A percentile compares a stretch with the other conserved stretches of the same genome.
Conservation (phyloP, 2,888 invertebrate species). For the Stenotaenia linearis region DNA sequence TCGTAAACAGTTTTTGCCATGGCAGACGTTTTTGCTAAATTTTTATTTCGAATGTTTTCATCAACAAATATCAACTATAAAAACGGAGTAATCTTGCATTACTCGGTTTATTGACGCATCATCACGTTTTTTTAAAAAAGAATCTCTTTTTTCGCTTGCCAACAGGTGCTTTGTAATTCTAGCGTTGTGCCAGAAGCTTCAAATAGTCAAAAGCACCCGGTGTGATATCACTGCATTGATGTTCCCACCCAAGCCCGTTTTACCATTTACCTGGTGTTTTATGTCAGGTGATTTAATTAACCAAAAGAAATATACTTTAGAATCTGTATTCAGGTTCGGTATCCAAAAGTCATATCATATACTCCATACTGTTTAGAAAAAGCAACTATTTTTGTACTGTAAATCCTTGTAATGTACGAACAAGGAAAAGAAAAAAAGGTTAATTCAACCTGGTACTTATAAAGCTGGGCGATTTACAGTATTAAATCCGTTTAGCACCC, state of each 20-base stretch:
- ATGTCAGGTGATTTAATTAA: conserved; percentile 8
- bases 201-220: background rate
- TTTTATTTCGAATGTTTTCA: background rate
- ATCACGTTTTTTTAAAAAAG: background rate
- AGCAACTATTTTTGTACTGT: conserved; percentile 9
- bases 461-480: conserved; percentile 12
- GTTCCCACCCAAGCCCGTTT: background rate
- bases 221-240: conserved; percentile 17
- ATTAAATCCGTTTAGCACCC: background rate
- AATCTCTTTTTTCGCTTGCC: background rate
- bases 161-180: background rate
- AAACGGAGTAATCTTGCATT: background rate
- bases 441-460: background rate
- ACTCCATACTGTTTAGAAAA: conserved; percentile 19
- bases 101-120: background rate
- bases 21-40: background rate
- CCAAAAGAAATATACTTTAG: background rate
- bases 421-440: conserved; percentile 4
- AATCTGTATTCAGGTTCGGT: conserved; percentile 17
- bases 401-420: conserved; percentile 17
- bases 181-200: background rate
- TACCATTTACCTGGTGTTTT: conserved; percentile 21
- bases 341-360: conserved; percentile 13
- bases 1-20: background rate
- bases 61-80: background rate